Percentiles rank a stretch among this genome's conserved stretches.
phyloP scores from a whole-genome alignment of 2,888 invertebrate genomes.

The Chaetogeoica ovagalla region DNA sequence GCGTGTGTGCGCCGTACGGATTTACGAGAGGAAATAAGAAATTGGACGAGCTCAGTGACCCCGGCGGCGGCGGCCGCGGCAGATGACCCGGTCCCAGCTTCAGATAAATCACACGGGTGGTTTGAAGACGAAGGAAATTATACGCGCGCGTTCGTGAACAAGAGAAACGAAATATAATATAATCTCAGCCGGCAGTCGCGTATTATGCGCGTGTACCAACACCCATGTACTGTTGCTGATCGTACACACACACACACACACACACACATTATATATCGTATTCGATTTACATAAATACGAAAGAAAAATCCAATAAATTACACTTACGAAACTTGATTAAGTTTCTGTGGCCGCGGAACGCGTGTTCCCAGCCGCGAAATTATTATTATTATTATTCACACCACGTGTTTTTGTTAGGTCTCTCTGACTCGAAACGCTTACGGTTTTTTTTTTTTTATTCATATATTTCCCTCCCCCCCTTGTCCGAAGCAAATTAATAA shows the following conservation, averaged over 20 bases:
- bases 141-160: not conserved
- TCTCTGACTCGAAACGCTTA: too few species aligned
- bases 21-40: not conserved
- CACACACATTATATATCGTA: not conserved
- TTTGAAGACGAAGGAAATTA: conserved; percentile 8
- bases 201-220: not conserved
- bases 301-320: conserved; percentile 35
- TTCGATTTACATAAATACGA: conserved; percentile 30
- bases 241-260: not conserved
- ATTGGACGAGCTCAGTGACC: conserved; percentile 34
- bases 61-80: not conserved
- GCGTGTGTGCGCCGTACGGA: not conserved
- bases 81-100: conserved; percentile 22
- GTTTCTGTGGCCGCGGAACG: conserved; percentile 5
- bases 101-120: conserved; percentile 38
- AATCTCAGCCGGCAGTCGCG: not conserved
- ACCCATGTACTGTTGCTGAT: not conserved
- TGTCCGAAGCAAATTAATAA: too few species aligned
- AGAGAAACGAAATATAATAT: not conserved
- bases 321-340: conserved; percentile 31
- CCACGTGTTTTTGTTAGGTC: too few species aligned
- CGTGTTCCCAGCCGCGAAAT: conserved; percentile 2
- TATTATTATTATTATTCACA: not conserved
- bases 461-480: too few species aligned
- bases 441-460: too few species aligned